Evolutionary conservation across 2,113 vertebrate genomes (phyloP), one percentile per base, ranked within the genome.

Genomic region (Nematolebias whitei): DNA sequence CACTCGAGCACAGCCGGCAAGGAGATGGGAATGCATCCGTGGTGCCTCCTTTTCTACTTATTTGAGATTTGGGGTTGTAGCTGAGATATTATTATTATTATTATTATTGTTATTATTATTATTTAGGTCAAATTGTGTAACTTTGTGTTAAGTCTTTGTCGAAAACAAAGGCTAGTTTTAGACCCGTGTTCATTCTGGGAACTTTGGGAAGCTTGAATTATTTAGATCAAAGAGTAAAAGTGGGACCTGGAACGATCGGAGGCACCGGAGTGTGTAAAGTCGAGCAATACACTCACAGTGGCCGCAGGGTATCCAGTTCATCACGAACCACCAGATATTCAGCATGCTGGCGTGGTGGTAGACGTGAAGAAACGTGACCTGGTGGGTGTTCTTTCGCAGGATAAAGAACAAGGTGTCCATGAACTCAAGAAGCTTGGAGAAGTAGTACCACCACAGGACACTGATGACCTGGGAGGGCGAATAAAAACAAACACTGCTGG

Each of bases 351-450:
- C 92, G 0, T 99, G 98, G 83, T 99, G 98, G 88, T 95, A 99
- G 78, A 99, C 92, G 18, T 99, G 98, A 57, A 99, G 94, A 70
- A 98, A 93, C 0, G 95, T 98, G 90, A 99, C 94, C 92, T 99
- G 97, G 83, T 98, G 94, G 86, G 95, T 95, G 87, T 98, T 99
- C 88, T 99, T 99, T 26, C 96, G 93, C 72, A 99, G 89, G 82
- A 99, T 94, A 87, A 99, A 99, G 90, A 99, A 99, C 80, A 99
- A 94, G n/a, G 98, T 99, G 88, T 99, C 98, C 95, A 97, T 98
- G 83, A 99, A 98, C 73, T 99, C 98, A 4, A 99, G 95, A 78
- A 98, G 89, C 84, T 99, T 99, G 84, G 98, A 99, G 90, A 99
- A 98, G 88, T 99, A 99, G 85, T 99, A 99, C 98, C 96, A 99